Evolutionary conservation across 1,140 invertebrate genomes (phyloP), one percentile per base, ranked within the genome.

Genomic region (Tachypleus tridentatus): DNA sequence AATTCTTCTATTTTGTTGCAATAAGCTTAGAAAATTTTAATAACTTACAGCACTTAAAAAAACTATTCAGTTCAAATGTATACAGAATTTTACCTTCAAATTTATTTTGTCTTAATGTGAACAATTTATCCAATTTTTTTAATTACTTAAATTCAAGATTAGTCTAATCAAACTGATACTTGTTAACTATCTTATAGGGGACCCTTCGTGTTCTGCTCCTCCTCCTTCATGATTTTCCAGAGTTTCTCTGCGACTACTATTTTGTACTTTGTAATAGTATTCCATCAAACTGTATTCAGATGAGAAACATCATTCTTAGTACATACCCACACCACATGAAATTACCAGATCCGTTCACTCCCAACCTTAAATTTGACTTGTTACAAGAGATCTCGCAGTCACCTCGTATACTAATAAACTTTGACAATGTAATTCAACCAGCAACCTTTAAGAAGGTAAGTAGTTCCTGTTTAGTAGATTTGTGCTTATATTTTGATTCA

Each of bases 241-340:
- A 99, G 76, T 98, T 99, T 74, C 81, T 99, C 48, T 98, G 95
- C 75, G 97, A 99, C 74, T 99, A 98, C 76, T 94, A 99, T 75
- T 98, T 98, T 75, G 89, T 91, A n/a, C 97, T 99, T 78, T 98
- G 97, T 77, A 97, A 99, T 78, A 93, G 93, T 56, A 98, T 99
- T 73, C 96, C 97, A 67, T 90, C 95, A 1, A 99, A 99, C 76
- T 99, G 97, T 75, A 96, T 99, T 71, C 96, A 98, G 77, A 96
- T 99, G 92, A 84, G 97, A 54, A 99, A 99, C 76, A 80, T 99
- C 7, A 96, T 99, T 60, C 79, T 99, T 57, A 97, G 93, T 29
- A 97, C 97, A 6, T 99, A 97, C 73, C 97, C 97, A 10, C 82
- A 95, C 52, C 97, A 95, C 71, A 98, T 99, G 95, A 81, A 94